Conservation (phyloP, 2,888 invertebrate species). For the Poecilobothrus nobilitatus region DNA sequence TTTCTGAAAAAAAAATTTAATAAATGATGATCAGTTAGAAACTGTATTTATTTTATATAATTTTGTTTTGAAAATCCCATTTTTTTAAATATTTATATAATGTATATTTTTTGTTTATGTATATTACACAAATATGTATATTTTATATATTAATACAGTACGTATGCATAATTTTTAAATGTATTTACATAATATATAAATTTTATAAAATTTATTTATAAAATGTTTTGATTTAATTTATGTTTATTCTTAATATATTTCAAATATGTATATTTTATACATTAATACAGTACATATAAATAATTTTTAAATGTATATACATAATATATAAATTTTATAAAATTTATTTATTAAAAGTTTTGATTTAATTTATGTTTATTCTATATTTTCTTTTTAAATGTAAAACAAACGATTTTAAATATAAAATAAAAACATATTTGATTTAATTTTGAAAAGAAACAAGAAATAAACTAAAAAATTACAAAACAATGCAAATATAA, state of each 20-base stretch:
- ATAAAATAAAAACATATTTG: neutral
- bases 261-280: neutral
- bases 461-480: neutral
- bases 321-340: neutral
- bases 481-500: neutral
- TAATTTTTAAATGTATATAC: too few relatives aligned
- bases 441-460: neutral
- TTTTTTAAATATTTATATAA: neutral
- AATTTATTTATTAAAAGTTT: neutral
- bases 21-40: neutral
- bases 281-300: too few relatives aligned
- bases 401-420: neutral
- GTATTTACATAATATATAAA: too few relatives aligned
- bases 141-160: too few relatives aligned
- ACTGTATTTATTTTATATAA: neutral
- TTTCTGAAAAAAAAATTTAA: neutral
- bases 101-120: neutral
- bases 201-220: too few relatives aligned
- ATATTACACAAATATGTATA: neutral
- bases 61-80: neutral
- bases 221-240: too few relatives aligned
- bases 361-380: neutral
- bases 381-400: neutral
- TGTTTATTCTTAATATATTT: too few relatives aligned
- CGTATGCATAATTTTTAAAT: too few relatives aligned